phyloP scores from a whole-genome alignment of 2,113 vertebrate species.

The Chauna torquata region DNA sequence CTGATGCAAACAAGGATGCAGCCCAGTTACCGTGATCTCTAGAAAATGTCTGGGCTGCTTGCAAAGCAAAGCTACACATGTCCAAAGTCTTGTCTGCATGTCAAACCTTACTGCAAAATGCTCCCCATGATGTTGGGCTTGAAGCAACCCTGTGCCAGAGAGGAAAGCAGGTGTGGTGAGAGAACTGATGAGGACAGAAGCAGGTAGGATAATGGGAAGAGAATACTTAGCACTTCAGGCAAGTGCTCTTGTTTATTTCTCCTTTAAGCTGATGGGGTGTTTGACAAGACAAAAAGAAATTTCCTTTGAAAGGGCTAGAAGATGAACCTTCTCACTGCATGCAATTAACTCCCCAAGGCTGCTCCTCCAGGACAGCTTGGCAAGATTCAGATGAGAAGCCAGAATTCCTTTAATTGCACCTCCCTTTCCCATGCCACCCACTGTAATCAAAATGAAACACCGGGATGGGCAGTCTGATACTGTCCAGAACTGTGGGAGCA shows the following conservation, averaged over 20 bases:
- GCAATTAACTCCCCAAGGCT: background rate
- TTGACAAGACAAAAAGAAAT: background rate
- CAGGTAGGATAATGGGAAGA: background rate
- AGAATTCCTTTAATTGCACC: background rate
- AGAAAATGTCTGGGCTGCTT: background rate
- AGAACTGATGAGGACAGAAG: background rate
- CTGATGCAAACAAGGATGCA: background rate
- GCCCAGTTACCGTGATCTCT: background rate
- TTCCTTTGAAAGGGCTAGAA: background rate
- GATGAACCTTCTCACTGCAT: background rate
- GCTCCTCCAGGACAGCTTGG: background rate
- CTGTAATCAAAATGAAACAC: background rate
- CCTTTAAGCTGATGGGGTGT: background rate
- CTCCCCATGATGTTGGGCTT: background rate
- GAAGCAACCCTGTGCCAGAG: background rate
- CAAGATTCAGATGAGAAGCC: background rate
- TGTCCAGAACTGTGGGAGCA: background rate
- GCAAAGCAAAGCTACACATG: background rate
- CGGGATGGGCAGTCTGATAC: background rate
- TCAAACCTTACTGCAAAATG: background rate
- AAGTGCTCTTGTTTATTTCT: background rate
- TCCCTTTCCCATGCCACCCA: background rate
- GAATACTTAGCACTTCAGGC: background rate
- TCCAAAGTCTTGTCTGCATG: background rate
- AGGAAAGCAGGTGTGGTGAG: background rate